phyloP scores from a whole-genome alignment of 1,140 invertebrate species.

The Sinella curviseta region DNA sequence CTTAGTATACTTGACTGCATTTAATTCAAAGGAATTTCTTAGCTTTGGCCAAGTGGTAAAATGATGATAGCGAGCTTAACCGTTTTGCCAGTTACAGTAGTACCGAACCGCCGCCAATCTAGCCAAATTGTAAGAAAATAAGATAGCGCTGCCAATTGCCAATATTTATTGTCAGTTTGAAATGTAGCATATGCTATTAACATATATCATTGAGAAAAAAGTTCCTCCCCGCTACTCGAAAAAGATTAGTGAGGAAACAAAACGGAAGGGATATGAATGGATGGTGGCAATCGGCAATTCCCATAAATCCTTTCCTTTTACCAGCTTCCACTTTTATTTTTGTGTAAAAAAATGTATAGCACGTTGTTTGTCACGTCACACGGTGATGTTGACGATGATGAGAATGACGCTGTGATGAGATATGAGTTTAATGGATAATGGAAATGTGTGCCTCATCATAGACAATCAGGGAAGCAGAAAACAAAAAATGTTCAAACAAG shows the following conservation, averaged over 20 bases:
- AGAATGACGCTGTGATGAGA: no score
- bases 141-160: neutral
- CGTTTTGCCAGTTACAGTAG: no score
- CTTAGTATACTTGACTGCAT: no score
- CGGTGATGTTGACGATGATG: no score
- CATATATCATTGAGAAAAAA: neutral
- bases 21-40: no score
- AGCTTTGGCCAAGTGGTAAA: no score
- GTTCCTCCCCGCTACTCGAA: neutral
- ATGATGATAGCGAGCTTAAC: no score
- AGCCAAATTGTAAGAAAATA: neutral
- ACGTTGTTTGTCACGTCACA: neutral
- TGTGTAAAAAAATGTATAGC: neutral
- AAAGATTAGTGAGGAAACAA: neutral
- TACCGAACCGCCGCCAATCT: no score
- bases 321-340: neutral
- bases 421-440: no score
- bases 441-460: no score
- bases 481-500: no score
- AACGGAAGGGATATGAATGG: neutral
- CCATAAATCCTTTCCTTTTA: neutral
- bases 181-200: slow-evolving; percentile 14
- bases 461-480: no score
- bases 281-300: neutral
- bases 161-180: slow-evolving; percentile 15